These are phyloP conservation scores for Poecilobothrus nobilitatus DNA, from an alignment of 2,888 invertebrate genomes.

Conservation along the genomic window DNA sequence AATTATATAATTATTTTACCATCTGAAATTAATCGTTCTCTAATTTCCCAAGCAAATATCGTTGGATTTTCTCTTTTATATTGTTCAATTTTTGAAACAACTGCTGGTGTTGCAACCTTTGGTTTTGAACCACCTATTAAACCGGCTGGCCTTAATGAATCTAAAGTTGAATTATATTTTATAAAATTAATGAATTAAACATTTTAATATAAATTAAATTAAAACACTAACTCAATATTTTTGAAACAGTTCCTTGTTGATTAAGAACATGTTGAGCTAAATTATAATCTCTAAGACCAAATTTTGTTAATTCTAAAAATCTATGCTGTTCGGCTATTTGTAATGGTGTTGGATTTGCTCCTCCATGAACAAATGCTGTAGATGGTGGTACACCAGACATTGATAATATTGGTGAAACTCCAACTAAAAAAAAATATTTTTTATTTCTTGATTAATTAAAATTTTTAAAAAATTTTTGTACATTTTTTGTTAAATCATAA, in stretches of 20 bases:
- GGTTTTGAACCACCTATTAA: constrained; percentile 94
- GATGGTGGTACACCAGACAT: not conserved
- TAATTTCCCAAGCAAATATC: constrained; percentile 98
- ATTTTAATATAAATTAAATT: not conserved
- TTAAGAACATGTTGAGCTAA: constrained; percentile 42
- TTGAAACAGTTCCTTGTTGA: constrained; percentile 41
- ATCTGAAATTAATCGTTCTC: constrained; percentile 92
- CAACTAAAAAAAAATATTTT: not conserved
- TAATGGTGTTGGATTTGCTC: not conserved
- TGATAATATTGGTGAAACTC: not conserved
- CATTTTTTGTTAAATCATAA: too few species aligned
- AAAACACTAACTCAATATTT: constrained; percentile 37
- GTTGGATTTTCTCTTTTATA: constrained; percentile 98
- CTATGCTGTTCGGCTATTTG: constrained; percentile 31
- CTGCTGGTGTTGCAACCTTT: constrained; percentile 94
- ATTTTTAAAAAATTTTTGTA: too few species aligned
- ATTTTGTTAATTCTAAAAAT: constrained; percentile 38
- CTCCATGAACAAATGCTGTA: not conserved
- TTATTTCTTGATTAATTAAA: too few species aligned
- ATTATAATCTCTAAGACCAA: constrained; percentile 40
- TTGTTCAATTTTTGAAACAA: constrained; percentile 95
- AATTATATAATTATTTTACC: constrained; percentile 51
- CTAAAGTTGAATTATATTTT: constrained; percentile 42
- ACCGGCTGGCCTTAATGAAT: constrained; percentile 80
- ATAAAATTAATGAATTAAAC: constrained; percentile 16